Evolutionary conservation across 1,140 invertebrate genomes (phyloP).

Genomic region (Saccostrea glomerata): DNA sequence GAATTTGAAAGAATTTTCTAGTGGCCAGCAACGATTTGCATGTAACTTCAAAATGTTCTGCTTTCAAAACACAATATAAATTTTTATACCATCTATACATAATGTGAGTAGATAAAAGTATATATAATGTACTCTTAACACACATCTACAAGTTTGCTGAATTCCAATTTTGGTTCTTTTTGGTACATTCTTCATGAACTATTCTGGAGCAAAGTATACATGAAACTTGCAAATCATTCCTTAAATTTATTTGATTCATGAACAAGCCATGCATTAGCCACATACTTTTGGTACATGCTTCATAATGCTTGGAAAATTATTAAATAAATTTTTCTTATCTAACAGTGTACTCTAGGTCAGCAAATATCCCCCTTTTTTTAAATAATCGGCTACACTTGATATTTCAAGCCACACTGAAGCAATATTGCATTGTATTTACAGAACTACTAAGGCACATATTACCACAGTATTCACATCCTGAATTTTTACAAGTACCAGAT

Average conservation of each 20-base stretch:
- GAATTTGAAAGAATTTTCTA: not conserved
- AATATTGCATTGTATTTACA: not conserved
- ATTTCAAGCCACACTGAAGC: not conserved
- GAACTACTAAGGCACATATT: not conserved
- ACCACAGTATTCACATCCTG: not conserved
- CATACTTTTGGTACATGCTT: constrained; percentile 15
- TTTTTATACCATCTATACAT: not conserved
- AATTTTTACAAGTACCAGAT: not conserved
- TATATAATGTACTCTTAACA: not conserved
- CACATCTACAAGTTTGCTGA: not conserved
- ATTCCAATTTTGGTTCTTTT: not conserved
- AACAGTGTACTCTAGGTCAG: not conserved
- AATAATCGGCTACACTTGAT: not conserved
- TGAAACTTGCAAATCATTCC: constrained; percentile 5
- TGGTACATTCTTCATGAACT: not conserved
- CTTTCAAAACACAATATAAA: not conserved
- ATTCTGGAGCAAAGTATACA: not conserved
- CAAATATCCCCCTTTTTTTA: not conserved
- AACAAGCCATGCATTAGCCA: constrained; percentile 35
- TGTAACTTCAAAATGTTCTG: not conserved
- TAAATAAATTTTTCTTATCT: not conserved
- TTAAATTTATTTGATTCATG: not conserved
- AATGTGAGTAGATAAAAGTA: not conserved
- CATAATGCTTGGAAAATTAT: not conserved
- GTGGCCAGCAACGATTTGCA: not conserved